Base-by-base conservation (phyloP, 2,888 invertebrate genomes). In the Drosophila vallismaia region DNA sequence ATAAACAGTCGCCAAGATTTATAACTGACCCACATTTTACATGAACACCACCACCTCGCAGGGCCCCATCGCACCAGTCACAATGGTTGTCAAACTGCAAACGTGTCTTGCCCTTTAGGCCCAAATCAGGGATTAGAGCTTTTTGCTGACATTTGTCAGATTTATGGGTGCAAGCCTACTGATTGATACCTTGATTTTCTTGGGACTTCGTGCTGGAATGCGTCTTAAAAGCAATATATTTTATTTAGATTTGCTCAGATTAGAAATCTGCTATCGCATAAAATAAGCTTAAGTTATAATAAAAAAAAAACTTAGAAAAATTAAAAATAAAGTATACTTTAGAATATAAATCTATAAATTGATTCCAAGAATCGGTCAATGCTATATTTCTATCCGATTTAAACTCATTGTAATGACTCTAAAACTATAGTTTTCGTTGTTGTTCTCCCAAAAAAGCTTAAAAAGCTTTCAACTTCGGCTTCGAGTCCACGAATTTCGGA, bases 11-110 rank as follows among this genome's bases (percentile, higher is more conserved):
- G 28, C 29, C 45, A 68, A 76, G 83, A 82, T 85, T 81, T 76
- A 85, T 68, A 71, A 44, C 54, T 79, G 77, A 62, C 81, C 79
- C 73, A 81, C 74, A 79, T 85, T 71, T 81, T 33, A 59, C 44
- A 56, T 67, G 54, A 28, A 46, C 44, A 49, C 57, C 36, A n/a
- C 36, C 36, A 36, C 36, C 36, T 24, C n/a, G 24, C 46, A n/a
- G 46, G 48, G 36, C 31, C 40, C 26, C 19, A 51, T 14, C 12
- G 14, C 28, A 6, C 28, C 6, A 6, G 28, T 1, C 26, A 5
- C 42, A 59, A 42, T 60, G 45, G 29, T 5, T 63, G 38, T 10
- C 14, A 49, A 74, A 56, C 82, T 68, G 44, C 4, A 6, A 0
- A 50, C 59, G 64, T 64, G 63, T 33, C 64, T n/a, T 31, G 63